Evolutionary conservation across 2,113 vertebrate species (phyloP).

Genomic region (Camelus dromedarius): DNA sequence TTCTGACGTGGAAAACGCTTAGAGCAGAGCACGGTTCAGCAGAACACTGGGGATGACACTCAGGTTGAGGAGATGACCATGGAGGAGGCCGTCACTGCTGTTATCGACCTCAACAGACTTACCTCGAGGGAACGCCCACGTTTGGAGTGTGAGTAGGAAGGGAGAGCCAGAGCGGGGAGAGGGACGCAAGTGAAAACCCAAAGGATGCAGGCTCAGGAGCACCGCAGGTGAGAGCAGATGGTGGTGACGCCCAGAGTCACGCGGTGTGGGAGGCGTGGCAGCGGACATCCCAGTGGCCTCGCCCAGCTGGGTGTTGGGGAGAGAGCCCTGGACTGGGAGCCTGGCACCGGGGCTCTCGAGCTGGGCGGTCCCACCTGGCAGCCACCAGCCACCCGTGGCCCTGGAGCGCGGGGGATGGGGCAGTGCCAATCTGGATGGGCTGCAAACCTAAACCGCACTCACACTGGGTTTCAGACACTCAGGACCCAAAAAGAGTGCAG

Average conservation of each 20-base stretch:
- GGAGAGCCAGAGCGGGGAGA: not conserved
- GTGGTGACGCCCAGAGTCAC: not conserved
- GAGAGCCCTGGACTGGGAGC: not conserved
- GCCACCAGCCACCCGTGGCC: not conserved
- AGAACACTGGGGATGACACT: fast-evolving
- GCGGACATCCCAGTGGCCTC: not conserved
- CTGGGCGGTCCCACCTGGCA: not conserved
- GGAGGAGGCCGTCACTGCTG: not conserved
- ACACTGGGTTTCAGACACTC: not conserved
- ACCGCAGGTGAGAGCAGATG: not conserved
- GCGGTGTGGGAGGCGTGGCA: not conserved
- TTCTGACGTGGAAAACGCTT: not conserved
- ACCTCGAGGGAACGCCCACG: not conserved
- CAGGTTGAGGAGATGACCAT: not conserved
- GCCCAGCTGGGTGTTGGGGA: too few relatives aligned
- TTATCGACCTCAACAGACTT: too few relatives aligned
- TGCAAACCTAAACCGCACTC: not conserved
- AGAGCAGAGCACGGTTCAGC: not conserved
- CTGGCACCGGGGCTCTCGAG: not conserved
- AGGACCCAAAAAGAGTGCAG: too few relatives aligned
- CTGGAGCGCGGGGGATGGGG: not conserved
- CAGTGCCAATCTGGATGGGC: fast-evolving
- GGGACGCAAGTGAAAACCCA: not conserved
- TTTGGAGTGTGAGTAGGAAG: not conserved
- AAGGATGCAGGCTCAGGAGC: not conserved